These are phyloP conservation scores for Odontamblyopus rebecca DNA, from an alignment of 2,797 vertebrate species.

Conservation along the genomic window DNA sequence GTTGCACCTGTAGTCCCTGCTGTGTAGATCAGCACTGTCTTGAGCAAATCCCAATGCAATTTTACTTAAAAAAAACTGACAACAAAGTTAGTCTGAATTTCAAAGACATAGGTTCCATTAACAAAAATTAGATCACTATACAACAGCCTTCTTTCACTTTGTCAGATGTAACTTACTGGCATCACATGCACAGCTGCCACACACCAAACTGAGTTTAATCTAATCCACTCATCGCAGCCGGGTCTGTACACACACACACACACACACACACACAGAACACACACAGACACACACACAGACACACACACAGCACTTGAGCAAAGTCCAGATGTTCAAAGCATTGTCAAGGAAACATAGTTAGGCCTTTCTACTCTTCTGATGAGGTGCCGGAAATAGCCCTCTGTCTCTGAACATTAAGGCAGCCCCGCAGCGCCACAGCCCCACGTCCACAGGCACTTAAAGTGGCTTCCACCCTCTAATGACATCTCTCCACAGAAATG, in stretches of 20 bases:
- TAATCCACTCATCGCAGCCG: conserved; percentile 39
- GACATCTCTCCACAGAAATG: conserved; percentile 14
- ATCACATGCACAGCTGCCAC: conserved; percentile 35
- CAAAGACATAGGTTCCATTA: not conserved
- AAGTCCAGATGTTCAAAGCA: conserved; percentile 54
- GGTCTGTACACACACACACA: not conserved
- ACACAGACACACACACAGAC: conserved; percentile 16
- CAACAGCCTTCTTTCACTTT: conserved; percentile 17
- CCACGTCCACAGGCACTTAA: conserved; percentile 28
- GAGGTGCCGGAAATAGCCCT: conserved; percentile 42
- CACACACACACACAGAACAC: not conserved
- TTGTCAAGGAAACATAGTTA: conserved; percentile 40
- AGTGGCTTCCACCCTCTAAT: conserved; percentile 16
- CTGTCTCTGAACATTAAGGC: conserved; percentile 27
- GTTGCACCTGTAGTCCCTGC: not conserved
- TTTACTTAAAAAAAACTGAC: not conserved
- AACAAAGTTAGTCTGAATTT: not conserved
- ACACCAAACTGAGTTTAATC: conserved; percentile 30
- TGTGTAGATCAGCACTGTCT: not conserved
- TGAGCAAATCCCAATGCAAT: not conserved
- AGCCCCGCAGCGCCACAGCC: conserved; percentile 27
- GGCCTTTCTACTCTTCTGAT: conserved; percentile 41
- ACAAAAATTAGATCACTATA: not conserved
- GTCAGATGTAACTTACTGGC: conserved; percentile 16
- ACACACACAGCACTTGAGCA: conserved; percentile 29